A percentile compares a stretch with the other conserved stretches of the same genome.
These are phyloP conservation scores for Rhimphoctona megacephalus DNA, from an alignment of 2,888 invertebrate species.

Conservation along the genomic window DNA sequence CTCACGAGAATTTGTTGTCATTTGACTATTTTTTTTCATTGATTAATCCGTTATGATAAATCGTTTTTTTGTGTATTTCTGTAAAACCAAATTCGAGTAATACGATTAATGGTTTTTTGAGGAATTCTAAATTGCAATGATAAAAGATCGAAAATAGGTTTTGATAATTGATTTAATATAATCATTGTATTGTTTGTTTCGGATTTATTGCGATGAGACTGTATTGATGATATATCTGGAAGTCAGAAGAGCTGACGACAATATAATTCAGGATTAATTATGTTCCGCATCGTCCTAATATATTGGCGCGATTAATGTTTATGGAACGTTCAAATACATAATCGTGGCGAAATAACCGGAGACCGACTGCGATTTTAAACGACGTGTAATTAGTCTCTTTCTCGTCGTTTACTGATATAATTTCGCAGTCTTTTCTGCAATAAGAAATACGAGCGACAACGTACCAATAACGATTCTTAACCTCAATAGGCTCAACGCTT, in stretches of 20 bases:
- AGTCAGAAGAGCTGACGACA: neutral
- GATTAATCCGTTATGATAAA: too few relatives aligned
- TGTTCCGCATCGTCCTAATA: neutral
- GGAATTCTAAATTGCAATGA: neutral
- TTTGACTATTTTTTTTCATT: neutral
- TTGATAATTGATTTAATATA: neutral
- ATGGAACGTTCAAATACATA: constrained; percentile 25
- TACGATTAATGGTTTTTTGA: too few relatives aligned
- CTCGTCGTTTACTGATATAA: constrained; percentile 46
- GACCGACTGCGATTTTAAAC: constrained; percentile 30
- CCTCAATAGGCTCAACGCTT: neutral
- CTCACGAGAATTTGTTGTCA: neutral
- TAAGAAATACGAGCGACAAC: neutral
- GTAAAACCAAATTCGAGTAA: too few relatives aligned
- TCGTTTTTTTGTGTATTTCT: too few relatives aligned
- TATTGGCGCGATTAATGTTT: constrained; percentile 25
- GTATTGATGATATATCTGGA: too few relatives aligned
- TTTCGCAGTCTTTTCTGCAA: constrained; percentile 34
- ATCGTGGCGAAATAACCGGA: constrained; percentile 8
- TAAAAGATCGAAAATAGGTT: neutral
- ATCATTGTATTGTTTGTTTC: neutral
- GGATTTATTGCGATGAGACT: too few relatives aligned
- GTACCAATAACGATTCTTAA: neutral
- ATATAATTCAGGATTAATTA: constrained; percentile 9
- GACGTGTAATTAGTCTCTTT: constrained; percentile 42